Evolutionary conservation across 2,113 vertebrate genomes (phyloP).

Genomic region (Bagarius yarrelli): DNA sequence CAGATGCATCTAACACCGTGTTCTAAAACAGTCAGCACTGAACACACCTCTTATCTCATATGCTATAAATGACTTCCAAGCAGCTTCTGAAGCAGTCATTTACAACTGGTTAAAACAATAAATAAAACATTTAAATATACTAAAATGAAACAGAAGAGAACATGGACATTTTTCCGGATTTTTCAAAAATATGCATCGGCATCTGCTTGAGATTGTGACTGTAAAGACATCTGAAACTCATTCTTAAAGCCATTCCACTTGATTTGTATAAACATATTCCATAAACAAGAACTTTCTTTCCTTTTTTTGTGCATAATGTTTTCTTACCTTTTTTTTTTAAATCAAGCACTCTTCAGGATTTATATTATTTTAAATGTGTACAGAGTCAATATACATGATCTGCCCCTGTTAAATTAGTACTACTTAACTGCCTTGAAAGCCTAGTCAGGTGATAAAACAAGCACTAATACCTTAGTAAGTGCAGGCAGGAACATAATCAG

Average conservation of each 20-base stretch:
- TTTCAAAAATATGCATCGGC: neutral
- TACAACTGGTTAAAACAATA: neutral
- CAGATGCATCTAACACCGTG: neutral
- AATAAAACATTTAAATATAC: neutral
- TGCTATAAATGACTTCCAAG: neutral
- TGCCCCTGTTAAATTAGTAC: neutral
- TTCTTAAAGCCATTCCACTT: neutral
- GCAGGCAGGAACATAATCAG: neutral
- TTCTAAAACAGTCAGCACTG: neutral
- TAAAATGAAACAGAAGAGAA: neutral
- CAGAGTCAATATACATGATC: too few species aligned
- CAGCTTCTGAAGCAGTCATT: neutral
- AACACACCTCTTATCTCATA: neutral
- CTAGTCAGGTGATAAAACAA: neutral
- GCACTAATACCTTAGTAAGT: neutral
- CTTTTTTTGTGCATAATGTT: neutral
- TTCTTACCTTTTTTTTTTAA: neutral
- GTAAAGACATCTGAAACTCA: conserved; percentile 28
- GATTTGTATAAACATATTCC: neutral
- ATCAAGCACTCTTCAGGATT: conserved; percentile 3
- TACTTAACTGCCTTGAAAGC: neutral
- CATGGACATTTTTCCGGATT: neutral
- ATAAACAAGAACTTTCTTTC: neutral
- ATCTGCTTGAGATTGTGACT: conserved; percentile 14
- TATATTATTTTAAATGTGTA: neutral